phyloP scores from a whole-genome alignment of 2,888 invertebrate species.

The Rhabditoides inermis region DNA sequence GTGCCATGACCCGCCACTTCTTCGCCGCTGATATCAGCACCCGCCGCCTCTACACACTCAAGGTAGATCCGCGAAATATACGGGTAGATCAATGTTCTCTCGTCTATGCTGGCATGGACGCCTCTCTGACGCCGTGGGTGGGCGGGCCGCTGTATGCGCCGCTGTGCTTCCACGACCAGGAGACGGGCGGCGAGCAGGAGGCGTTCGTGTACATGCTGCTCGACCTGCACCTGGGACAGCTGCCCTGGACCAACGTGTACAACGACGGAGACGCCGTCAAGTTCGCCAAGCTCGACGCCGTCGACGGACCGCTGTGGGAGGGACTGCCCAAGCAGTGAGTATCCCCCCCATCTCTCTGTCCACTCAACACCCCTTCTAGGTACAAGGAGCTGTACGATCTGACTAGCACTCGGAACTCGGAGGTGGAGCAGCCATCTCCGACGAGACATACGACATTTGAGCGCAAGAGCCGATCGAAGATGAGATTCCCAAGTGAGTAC shows the following conservation, averaged over 20 bases:
- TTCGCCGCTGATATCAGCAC: conserved; percentile 38
- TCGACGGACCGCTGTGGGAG: conserved; percentile 5
- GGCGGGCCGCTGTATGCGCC: conserved; percentile 32
- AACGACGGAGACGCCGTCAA: conserved; percentile 13
- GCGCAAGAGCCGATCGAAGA: conserved; percentile 25
- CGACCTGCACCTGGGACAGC: conserved; percentile 21
- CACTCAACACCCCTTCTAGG: conserved; percentile 9
- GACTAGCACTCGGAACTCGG: conserved; percentile 5
- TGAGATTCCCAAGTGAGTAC: conserved; percentile 26
- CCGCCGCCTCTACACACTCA: conserved; percentile 11
- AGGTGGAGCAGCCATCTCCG: not conserved
- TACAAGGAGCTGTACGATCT: conserved; percentile 18
- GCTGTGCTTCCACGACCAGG: conserved; percentile 11
- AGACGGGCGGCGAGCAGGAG: conserved; percentile 28
- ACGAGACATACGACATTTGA: conserved; percentile 11
- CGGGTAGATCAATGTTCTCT: not conserved
- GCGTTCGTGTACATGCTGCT: conserved; percentile 31
- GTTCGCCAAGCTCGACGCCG: conserved; percentile 7
- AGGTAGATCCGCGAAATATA: not conserved
- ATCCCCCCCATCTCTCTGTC: not conserved
- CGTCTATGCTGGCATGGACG: not conserved
- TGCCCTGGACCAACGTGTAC: too few species aligned
- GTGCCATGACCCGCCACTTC: conserved; percentile 33
- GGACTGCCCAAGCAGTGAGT: conserved; percentile 13
- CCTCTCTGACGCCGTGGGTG: conserved; percentile 8